Percentiles rank a stretch among this genome's conserved stretches.
Conservation (phyloP, 2,113 vertebrate species). For the Datnioides undecimradiatus region DNA sequence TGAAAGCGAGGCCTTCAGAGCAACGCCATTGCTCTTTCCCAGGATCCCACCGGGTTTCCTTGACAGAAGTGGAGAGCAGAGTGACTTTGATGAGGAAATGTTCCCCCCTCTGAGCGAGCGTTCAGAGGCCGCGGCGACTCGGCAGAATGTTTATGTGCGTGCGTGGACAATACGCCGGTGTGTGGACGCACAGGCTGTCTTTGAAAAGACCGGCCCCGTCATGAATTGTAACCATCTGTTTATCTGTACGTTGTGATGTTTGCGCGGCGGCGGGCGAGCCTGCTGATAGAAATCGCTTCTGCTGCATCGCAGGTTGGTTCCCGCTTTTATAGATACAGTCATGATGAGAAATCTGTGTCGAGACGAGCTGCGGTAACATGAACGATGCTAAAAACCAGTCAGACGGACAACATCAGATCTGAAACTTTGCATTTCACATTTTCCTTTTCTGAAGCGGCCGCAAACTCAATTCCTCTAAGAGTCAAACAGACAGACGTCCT, state of each 20-base stretch:
- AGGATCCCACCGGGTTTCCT: conserved; percentile 71
- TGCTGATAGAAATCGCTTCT: conserved; percentile 5
- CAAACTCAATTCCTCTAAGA: not conserved
- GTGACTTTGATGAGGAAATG: conserved; percentile 73
- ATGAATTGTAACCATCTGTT: conserved; percentile 54
- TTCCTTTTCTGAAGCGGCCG: not conserved
- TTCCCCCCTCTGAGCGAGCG: conserved; percentile 27
- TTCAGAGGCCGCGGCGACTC: conserved; percentile 27
- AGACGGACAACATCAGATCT: no score
- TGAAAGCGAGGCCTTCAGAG: conserved; percentile 45
- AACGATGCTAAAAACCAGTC: not conserved
- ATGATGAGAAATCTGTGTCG: not conserved
- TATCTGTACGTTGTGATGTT: conserved; percentile 27
- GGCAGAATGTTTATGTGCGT: conserved; percentile 24
- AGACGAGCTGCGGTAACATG: not conserved
- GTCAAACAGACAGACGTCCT: not conserved
- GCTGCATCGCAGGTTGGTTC: not conserved
- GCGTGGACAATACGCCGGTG: not conserved
- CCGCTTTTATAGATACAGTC: not conserved
- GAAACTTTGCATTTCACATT: no score
- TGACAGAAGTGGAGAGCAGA: conserved; percentile 51
- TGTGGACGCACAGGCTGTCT: conserved; percentile 24
- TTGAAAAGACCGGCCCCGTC: conserved; percentile 40
- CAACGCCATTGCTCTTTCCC: conserved; percentile 44
- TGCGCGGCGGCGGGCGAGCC: not conserved